Evolutionary conservation across 2,888 invertebrate species (phyloP).

Genomic region (Chironomus riparius): DNA sequence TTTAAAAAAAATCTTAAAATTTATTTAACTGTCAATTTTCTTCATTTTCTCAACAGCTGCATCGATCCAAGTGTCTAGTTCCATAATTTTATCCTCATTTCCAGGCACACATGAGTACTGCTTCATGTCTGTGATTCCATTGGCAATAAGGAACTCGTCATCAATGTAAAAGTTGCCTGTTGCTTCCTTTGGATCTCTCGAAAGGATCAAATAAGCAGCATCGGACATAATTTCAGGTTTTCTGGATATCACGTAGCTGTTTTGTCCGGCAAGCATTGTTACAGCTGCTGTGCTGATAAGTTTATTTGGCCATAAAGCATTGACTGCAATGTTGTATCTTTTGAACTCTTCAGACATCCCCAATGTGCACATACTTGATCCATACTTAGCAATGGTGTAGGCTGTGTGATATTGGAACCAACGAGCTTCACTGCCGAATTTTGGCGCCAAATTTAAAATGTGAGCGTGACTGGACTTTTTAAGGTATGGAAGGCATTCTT

Average conservation of each 20-base stretch:
- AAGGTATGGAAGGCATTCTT: constrained; percentile 78
- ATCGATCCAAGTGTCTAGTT: background rate
- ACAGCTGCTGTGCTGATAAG: constrained; percentile 91
- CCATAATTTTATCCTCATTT: constrained; percentile 49
- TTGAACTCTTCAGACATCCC: constrained; percentile 93
- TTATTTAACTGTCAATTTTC: too few relatives aligned
- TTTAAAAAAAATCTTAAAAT: too few relatives aligned
- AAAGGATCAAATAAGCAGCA: constrained; percentile 39
- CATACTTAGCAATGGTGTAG: constrained; percentile 97
- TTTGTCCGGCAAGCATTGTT: constrained; percentile 65
- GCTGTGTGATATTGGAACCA: constrained; percentile 91
- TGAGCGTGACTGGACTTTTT: constrained; percentile 83
- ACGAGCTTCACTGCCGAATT: constrained; percentile 73
- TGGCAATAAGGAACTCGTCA: constrained; percentile 70
- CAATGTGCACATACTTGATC: constrained; percentile 96
- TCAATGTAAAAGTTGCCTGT: constrained; percentile 91
- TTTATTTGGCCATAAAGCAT: constrained; percentile 93
- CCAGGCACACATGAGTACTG: constrained; percentile 76
- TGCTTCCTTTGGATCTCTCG: constrained; percentile 63
- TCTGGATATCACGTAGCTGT: constrained; percentile 36
- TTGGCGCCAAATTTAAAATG: constrained; percentile 91
- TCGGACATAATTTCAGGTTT: constrained; percentile 42
- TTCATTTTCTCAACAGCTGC: too few relatives aligned
- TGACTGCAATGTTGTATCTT: constrained; percentile 75
- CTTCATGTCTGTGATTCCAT: constrained; percentile 73